phyloP scores from a whole-genome alignment of 2,113 vertebrate species.

The Brachirus orientalis region DNA sequence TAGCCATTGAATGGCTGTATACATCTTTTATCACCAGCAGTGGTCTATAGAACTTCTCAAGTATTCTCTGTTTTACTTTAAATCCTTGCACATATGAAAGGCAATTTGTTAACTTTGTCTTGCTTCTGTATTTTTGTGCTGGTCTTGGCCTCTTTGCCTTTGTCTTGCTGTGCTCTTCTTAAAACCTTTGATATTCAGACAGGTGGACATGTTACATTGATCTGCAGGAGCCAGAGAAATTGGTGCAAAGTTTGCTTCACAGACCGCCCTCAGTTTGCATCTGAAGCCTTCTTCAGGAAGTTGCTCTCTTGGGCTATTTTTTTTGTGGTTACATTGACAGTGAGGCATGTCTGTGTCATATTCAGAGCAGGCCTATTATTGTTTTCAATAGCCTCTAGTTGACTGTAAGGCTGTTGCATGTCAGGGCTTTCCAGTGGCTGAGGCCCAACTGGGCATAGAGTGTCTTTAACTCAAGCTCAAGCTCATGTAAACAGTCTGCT shows the following conservation, averaged over 20 bases:
- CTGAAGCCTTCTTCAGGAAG: slow-evolving; percentile 1
- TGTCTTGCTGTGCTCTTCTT: neutral
- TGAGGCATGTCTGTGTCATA: slow-evolving; percentile 32
- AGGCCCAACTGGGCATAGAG: slow-evolving; percentile 1
- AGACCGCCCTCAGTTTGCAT: slow-evolving; percentile 14
- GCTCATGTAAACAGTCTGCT: slow-evolving; percentile 12
- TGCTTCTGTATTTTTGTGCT: neutral
- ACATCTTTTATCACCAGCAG: no score
- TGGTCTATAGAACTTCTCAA: neutral
- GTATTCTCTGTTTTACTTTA: neutral
- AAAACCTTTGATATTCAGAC: slow-evolving; percentile 38
- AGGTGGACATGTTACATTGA: slow-evolving; percentile 34
- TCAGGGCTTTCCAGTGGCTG: slow-evolving; percentile 31
- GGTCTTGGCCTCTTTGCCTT: neutral
- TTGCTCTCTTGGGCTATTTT: neutral
- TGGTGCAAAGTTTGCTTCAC: slow-evolving; percentile 20
- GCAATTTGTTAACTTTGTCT: neutral
- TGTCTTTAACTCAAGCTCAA: slow-evolving; percentile 32
- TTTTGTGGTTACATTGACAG: neutral
- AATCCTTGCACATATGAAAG: neutral
- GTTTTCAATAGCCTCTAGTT: slow-evolving; percentile 42
- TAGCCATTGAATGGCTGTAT: no score
- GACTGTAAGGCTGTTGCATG: slow-evolving; percentile 27
- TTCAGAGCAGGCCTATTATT: slow-evolving; percentile 48
- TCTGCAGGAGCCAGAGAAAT: slow-evolving; percentile 42